Evolutionary conservation across 2,888 invertebrate genomes (phyloP).

Genomic region (Nudaria mundana): DNA sequence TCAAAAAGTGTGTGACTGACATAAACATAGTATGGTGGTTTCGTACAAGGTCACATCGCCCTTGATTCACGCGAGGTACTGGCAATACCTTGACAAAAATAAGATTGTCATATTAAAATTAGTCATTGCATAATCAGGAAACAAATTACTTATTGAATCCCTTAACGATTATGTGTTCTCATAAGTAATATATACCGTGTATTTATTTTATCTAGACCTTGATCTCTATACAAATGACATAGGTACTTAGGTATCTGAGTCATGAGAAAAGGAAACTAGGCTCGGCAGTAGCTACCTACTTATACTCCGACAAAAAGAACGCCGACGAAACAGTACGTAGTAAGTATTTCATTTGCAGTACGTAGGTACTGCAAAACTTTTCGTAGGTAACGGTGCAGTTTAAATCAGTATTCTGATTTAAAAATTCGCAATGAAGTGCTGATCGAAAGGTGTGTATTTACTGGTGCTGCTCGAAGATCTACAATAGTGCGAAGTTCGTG

Average conservation of each 20-base stretch:
- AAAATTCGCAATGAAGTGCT: neutral
- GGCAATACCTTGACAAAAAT: slow-evolving; percentile 17
- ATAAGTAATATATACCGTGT: too few species aligned
- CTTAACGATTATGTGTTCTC: too few species aligned
- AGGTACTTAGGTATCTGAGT: too few species aligned
- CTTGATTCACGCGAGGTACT: slow-evolving; percentile 28
- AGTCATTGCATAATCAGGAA: slow-evolving; percentile 1
- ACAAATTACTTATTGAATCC: too few species aligned
- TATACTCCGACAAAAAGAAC: too few species aligned
- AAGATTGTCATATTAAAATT: neutral
- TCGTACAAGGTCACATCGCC: slow-evolving; percentile 27
- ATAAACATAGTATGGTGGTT: slow-evolving; percentile 28
- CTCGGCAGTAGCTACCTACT: too few species aligned
- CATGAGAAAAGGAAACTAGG: too few species aligned
- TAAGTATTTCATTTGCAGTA: too few species aligned
- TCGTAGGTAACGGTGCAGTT: slow-evolving; percentile 1
- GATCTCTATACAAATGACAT: too few species aligned
- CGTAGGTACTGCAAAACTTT: too few species aligned
- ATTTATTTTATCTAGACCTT: too few species aligned
- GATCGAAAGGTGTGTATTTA: slow-evolving; percentile 3
- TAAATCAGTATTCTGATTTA: neutral
- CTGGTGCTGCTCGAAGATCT: slow-evolving; percentile 1
- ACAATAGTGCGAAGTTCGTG: slow-evolving; percentile 4
- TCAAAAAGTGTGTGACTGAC: slow-evolving; percentile 22
- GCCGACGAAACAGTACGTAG: too few species aligned